Evolutionary conservation across 2,113 vertebrate genomes (phyloP).

Genomic region (Engraulis encrasicolus): DNA sequence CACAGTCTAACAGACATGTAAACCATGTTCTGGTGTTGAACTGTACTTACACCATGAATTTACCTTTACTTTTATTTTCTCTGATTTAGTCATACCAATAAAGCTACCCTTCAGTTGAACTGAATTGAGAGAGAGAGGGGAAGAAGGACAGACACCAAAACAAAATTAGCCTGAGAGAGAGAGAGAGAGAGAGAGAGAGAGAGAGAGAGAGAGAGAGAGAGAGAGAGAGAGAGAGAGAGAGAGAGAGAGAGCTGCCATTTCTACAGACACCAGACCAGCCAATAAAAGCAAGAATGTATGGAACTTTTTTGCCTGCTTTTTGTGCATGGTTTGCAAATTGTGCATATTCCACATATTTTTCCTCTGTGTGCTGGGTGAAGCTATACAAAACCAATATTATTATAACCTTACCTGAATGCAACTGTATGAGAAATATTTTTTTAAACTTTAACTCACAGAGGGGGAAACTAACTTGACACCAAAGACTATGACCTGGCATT

Average conservation of each 20-base stretch:
- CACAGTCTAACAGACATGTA: too few relatives aligned
- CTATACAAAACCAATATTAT: not conserved
- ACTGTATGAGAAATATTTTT: not conserved
- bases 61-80: too few relatives aligned
- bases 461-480: not conserved
- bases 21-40: too few relatives aligned
- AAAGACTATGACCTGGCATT: not conserved
- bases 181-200: not conserved
- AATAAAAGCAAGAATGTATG: not conserved
- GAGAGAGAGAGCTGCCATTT: not conserved
- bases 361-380: not conserved
- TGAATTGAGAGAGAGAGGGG: too few relatives aligned
- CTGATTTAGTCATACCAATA: too few relatives aligned
- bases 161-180: too few relatives aligned
- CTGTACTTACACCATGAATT: too few relatives aligned
- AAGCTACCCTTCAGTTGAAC: too few relatives aligned
- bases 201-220: not conserved
- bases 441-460: not conserved
- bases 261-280: not conserved
- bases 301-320: not conserved
- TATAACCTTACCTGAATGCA: not conserved
- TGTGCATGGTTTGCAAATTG: too few relatives aligned
- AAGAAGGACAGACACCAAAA: too few relatives aligned
- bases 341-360: not conserved
- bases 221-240: not conserved